Evolutionary conservation across 1,140 invertebrate species (phyloP).

Genomic region (Sinonovacula constricta): DNA sequence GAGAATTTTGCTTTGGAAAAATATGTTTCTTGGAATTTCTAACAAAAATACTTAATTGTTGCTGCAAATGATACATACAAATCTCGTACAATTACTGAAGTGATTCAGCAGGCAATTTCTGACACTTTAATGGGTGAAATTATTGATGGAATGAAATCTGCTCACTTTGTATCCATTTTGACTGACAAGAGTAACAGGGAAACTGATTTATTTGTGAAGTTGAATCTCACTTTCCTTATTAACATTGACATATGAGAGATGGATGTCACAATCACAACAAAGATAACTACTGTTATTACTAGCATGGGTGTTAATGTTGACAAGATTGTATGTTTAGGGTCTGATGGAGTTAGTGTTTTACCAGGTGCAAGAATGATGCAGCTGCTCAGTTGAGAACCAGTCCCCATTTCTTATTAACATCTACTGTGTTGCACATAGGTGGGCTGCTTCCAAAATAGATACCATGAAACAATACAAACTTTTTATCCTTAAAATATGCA

Average conservation of each 20-base stretch:
- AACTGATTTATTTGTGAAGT: constrained; percentile 29
- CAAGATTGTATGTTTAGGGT: constrained; percentile 41
- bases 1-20: constrained; percentile 13
- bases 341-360: constrained; percentile 58
- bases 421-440: constrained; percentile 52
- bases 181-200: constrained; percentile 36
- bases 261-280: constrained; percentile 5
- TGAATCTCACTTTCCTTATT: constrained; percentile 11
- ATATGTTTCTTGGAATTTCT: background rate
- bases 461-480: constrained; percentile 9
- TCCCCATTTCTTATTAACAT: constrained; percentile 34
- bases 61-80: constrained; percentile 8
- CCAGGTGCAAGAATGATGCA: constrained; percentile 47
- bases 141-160: background rate
- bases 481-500: constrained; percentile 10
- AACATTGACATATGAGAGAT: constrained; percentile 8
- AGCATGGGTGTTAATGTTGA: background rate
- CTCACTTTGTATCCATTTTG: constrained; percentile 10
- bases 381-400: constrained; percentile 35
- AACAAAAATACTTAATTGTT: background rate
- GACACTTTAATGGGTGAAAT: constrained; percentile 3
- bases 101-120: constrained; percentile 17
- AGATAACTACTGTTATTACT: background rate
- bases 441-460: constrained; percentile 34
- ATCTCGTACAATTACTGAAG: constrained; percentile 6